Base-by-base conservation (phyloP, 2,113 vertebrate genomes). In the Aegotheles bennettii region DNA sequence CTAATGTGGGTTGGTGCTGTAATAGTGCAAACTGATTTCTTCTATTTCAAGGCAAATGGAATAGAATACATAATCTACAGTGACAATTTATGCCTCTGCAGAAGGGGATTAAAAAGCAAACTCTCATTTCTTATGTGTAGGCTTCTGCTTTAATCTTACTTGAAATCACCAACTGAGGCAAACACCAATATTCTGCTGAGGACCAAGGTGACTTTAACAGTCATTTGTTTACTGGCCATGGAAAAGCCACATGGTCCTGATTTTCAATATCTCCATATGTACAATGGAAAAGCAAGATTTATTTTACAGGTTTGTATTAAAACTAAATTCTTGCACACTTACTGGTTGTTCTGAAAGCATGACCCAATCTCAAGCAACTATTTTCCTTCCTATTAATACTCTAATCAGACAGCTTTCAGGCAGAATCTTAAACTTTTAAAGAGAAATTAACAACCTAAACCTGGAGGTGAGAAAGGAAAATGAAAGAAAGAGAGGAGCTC, bases 71-170 rank as follows among this genome's bases (percentile, higher is more conserved):
- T 48, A 38, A 47, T 38, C 16, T 57, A 50, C 3, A 38, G 26
- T 1, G 3, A 16, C 71, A 63, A 91, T 93, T 76, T 70, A 71
- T 70, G 54, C 11, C 23, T 80, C 65, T 77, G 42, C 28, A 73
- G 60, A 57, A 71, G 36, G 63, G 36, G 42, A 92, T 94, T 95
- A 94, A 89, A 89, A 85, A 59, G 50, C 56, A 90, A 79, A 87
- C 76, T 69, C 13, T 64, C 38, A 81, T 94, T 84, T 79, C 67
- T 80, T 61, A 94, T 89, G 36, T 47, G 54, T 69, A 74, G 48
- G 45, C 20, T 89, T 95, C 65, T 87, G 28, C n/a, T 89, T 82
- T 84, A 87, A 82, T 48, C n/a, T 51, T 56, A 68, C 33, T 36
- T 89, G 74, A 69, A 89, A 75, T 68, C 48, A 83, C 7, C 40